Evolutionary conservation across 92 coral and sea anemone genomes (phyloP), one percentile per base, ranked within the genome.

Genomic region (Pocillopora meandrina): DNA sequence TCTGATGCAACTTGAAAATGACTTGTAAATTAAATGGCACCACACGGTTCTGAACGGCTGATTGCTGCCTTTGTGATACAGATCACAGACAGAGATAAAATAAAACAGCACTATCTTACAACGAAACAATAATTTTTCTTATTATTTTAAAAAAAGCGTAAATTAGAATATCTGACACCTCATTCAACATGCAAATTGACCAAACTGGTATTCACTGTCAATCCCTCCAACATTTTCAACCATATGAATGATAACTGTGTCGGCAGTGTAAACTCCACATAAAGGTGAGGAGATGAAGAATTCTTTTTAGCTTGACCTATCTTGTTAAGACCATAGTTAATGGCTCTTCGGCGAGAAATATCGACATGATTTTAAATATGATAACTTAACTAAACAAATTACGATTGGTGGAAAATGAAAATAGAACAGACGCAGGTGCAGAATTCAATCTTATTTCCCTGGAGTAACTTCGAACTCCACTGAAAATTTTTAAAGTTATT

Each of bases 1-100:
- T 68, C 73, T 33, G 47, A 68, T 31, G 52, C 23, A 68, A 68
- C 52, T 33, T 68, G 73, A 68, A 68, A 68, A 68, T 23, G 52
- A 68, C 55, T 21, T 68, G 73, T 68, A 68, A 68, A 68, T 68
- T 26, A 33, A 9, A 14, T 68, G 33, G 20, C 73, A 15, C 73
- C 73, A 34, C 36, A n/a, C 19, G 73, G 47, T 36, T 10, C 36
- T 34, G 55, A 4, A 36, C 1, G 52, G 5, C 31, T 68, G n/a
- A 68, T 68, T 68, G 19, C 33, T 23, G 5, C 52, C 19, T 68
- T 68, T 68, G 73, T 68, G 10, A 68, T 9, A 49, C n/a, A 16
- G 16, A 68, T 68, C 71, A 31, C 17, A 49, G 5, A 2, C 68
- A 68, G 52, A 15, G 16, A 68, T 31, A 5, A 68, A 68, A 34